These are phyloP conservation scores for Cryptocephalus moraei DNA, from an alignment of 2,888 invertebrate species.

Conservation along the genomic window DNA sequence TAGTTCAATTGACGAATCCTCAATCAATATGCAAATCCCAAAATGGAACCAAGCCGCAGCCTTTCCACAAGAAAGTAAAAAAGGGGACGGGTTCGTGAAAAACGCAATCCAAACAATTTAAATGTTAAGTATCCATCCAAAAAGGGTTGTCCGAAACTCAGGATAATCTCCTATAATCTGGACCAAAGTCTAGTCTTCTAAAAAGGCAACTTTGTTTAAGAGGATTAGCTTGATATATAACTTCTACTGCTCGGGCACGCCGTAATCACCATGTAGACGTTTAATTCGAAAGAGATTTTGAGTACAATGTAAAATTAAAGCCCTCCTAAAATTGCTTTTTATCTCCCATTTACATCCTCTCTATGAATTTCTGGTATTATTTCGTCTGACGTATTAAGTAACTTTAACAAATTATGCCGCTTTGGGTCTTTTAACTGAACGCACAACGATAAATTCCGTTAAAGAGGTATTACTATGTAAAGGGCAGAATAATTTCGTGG, in stretches of 20 bases:
- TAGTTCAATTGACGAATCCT: not conserved
- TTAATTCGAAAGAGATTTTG: constrained; percentile 27
- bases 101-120: constrained; percentile 22
- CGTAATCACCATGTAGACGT: constrained; percentile 29
- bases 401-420: not conserved
- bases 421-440: not conserved
- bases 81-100: constrained; percentile 1
- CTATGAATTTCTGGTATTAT: constrained; percentile 4
- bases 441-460: not conserved
- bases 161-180: constrained; percentile 29
- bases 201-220: constrained; percentile 35
- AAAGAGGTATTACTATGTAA: not conserved
- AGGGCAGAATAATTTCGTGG: not conserved
- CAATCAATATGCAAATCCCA: not conserved
- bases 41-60: not conserved
- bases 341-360: constrained; percentile 9
- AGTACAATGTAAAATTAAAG: constrained; percentile 16
- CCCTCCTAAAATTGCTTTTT: constrained; percentile 7
- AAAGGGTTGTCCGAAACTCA: constrained; percentile 24
- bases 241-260: constrained; percentile 27
- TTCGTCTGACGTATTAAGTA: not conserved
- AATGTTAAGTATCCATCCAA: constrained; percentile 23
- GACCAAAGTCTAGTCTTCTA: constrained; percentile 26
- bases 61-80: too few species aligned
- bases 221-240: constrained; percentile 35